Evolutionary conservation across 2,888 invertebrate species (phyloP), one percentile per base, ranked within the genome.

Genomic region (Drosophila tanythrix): DNA sequence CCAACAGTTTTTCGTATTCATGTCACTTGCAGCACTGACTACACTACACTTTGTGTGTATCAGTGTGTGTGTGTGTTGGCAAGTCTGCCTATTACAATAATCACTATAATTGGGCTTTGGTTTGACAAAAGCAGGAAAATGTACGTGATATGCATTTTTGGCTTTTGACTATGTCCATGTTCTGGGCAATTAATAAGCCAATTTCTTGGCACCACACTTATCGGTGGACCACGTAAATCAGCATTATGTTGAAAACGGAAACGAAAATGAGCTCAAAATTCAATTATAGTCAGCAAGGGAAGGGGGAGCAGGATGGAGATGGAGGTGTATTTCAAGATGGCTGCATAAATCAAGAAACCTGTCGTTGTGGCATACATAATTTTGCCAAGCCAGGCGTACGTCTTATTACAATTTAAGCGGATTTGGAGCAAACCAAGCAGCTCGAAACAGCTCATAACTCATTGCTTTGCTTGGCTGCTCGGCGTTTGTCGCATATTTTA

Each of bases 101-200:
- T 90, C 90, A 80, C 82, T 82, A 80, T 90, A 90, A 91, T 90
- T 91, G 91, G 85, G 71, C 85, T 67, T 77, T 76, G 76, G 63
- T 75, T 69, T 76, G 72, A 81, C 76, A 84, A 74, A 81, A 62
- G 71, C 52, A 51, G 27, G 61, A 46, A 65, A 59, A 70, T 72
- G 58, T 83, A 88, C 88, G 88, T 88, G 88, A 81, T 82, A 77
- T 76, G 89, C 88, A 88, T 89, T 82, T 70, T 31, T 55, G 68
- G 27, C 50, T 40, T 29, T 40, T 25, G 62, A 51, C 59, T 36
- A n/a, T 27, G 31, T 25, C 40, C 33, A 25, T n/a, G 15, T 56
- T 50, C 64, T 58, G 74, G 74, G 74, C 88, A 86, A 86, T 86
- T 86, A 86, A 89, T 87, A 83, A 73, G 70, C 73, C 79, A 80